Conservation (phyloP, 2,113 vertebrate species). For the Alces alces region DNA sequence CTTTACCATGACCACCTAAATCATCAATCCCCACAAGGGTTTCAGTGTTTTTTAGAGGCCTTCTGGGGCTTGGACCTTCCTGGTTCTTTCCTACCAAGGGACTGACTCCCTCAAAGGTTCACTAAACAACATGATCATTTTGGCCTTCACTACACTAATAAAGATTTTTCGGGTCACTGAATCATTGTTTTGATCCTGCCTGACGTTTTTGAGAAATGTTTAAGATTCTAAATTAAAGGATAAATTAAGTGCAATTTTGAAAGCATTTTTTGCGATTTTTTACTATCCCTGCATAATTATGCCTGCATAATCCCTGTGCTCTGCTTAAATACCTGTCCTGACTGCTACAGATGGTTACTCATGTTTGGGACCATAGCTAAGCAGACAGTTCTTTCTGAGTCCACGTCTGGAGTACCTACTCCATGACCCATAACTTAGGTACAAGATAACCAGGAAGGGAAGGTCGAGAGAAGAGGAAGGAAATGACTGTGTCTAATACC, state of each 20-base stretch:
- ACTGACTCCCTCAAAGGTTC: not conserved
- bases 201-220: constrained; percentile 68
- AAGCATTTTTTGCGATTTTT: constrained; percentile 73
- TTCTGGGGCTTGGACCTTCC: not conserved
- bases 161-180: not conserved
- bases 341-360: not conserved
- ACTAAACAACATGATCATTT: constrained; percentile 20
- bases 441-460: not conserved
- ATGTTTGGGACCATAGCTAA: not conserved
- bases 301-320: constrained; percentile 31
- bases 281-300: constrained; percentile 60
- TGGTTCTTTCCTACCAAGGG: not conserved
- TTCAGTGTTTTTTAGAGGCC: not conserved
- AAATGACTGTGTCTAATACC: not conserved
- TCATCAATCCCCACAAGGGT: not conserved
- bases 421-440: not conserved
- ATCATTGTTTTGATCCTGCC: constrained; percentile 44
- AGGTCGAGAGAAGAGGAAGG: not conserved
- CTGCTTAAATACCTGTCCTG: constrained; percentile 41
- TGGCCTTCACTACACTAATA: constrained; percentile 7
- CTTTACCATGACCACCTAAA: not conserved
- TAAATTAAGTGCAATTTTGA: constrained; percentile 55
- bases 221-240: constrained; percentile 55
- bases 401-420: not conserved
- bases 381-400: not conserved